These are phyloP conservation scores for Oxystoma pomonae DNA, from an alignment of 2,888 invertebrate genomes.

Conservation along the genomic window DNA sequence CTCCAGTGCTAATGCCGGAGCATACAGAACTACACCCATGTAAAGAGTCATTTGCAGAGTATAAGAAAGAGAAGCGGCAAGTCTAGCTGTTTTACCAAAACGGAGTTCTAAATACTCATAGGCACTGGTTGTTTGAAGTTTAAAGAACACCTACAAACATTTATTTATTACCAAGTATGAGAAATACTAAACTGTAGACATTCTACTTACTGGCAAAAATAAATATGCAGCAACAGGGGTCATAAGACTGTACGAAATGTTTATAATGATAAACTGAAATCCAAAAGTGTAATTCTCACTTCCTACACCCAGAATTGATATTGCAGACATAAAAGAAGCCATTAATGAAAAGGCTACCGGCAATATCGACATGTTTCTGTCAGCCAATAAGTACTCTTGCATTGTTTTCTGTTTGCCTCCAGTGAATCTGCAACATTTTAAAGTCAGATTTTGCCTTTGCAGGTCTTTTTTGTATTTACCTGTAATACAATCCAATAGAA, in stretches of 20 bases:
- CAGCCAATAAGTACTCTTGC: conserved; percentile 81
- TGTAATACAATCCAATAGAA: conserved; percentile 75
- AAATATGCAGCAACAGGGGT: conserved; percentile 74
- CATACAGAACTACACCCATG: conserved; percentile 89
- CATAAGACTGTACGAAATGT: conserved; percentile 69
- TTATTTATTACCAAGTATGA: background rate
- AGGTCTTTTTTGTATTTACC: too few species aligned
- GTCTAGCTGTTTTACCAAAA: conserved; percentile 72
- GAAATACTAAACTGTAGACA: background rate
- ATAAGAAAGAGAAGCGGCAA: conserved; percentile 79
- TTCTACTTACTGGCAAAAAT: conserved; percentile 69
- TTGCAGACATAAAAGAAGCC: conserved; percentile 93
- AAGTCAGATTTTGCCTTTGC: too few species aligned
- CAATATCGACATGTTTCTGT: conserved; percentile 71
- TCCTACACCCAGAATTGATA: conserved; percentile 84
- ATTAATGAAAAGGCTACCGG: conserved; percentile 87
- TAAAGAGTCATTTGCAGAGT: conserved; percentile 86
- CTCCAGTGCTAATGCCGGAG: conserved; percentile 86
- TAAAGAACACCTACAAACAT: conserved; percentile 57
- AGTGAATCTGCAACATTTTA: conserved; percentile 64
- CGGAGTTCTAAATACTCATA: conserved; percentile 90
- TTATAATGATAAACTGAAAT: conserved; percentile 73
- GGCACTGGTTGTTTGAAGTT: conserved; percentile 77
- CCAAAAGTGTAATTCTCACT: conserved; percentile 84
- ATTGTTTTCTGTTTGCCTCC: conserved; percentile 83